These are phyloP conservation scores for Bettongia penicillata DNA, from an alignment of 2,113 vertebrate genomes.

Conservation along the genomic window DNA sequence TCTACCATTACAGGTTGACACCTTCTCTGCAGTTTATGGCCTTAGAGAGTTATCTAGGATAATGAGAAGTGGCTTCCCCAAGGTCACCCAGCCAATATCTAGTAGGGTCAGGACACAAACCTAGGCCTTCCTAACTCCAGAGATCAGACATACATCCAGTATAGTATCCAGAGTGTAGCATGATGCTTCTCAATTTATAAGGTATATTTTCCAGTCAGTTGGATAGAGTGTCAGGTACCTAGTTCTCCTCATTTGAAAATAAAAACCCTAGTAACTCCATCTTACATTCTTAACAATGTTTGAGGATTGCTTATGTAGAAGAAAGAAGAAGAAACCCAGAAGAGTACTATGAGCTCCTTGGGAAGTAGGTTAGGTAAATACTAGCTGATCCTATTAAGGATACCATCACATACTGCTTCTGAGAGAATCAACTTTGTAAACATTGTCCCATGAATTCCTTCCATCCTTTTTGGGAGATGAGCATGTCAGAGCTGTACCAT, in stretches of 20 bases:
- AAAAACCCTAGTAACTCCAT: neutral
- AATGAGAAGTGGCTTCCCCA: neutral
- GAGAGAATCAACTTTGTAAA: neutral
- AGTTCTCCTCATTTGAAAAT: neutral
- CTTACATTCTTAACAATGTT: neutral
- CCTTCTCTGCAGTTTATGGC: too few relatives aligned
- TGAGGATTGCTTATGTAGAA: neutral
- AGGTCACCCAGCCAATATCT: neutral
- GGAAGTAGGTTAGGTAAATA: neutral
- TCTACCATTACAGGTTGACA: too few relatives aligned
- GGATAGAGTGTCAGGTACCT: neutral
- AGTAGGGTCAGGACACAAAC: constrained; percentile 33
- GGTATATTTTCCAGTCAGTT: neutral
- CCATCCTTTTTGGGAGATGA: neutral
- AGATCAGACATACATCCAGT: neutral
- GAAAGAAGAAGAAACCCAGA: neutral
- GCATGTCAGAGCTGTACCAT: neutral
- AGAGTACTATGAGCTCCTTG: neutral
- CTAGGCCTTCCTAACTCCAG: neutral
- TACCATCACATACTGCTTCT: neutral
- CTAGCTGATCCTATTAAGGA: neutral
- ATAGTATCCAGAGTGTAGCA: neutral
- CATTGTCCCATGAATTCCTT: neutral
- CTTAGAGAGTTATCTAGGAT: neutral
- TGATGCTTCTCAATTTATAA: neutral